Base-by-base conservation (phyloP, 2,888 invertebrate genomes). In the Euplexia lucipara region DNA sequence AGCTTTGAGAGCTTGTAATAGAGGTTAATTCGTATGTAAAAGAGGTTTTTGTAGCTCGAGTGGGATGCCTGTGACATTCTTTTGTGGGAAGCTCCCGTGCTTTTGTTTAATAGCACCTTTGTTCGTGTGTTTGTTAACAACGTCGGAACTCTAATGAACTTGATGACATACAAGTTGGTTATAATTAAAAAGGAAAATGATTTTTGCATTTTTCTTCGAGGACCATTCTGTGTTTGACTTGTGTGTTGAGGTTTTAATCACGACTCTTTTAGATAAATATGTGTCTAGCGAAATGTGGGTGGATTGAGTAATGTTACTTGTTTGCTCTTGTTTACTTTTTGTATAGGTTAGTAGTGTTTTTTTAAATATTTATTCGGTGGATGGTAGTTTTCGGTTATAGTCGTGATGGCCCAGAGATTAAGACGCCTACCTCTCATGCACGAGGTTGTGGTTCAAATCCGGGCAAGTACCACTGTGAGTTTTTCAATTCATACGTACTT, bases 151-250 rank as follows among this genome's bases (percentile, higher is more conserved):
- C 67, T 86, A 88, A 88, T 88, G 88, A 88, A 84, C 86, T 78
- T 77, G 63, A 79, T 78, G 84, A 81, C 81, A 80, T 81, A 81
- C 70, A 80, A 81, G 83, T 75, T 82, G 78, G 53, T 65, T 65
- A 58, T 90, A 89, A 89, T 91, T 90, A 90, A 89, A 89, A 89
- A 83, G n/a, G 80, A 72, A 79, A 83, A 83, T 83, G 49, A 70
- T 75, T 79, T 80, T 75, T 70, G 52, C 59, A 75, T 71, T 76
- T 53, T 66, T n/a, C 35, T 10, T 26, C 14, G 66, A 32, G 61
- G 34, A 39, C 51, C 6, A 51, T 53, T 61, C 56, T 77, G 66
- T 48, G 45, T 53, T 49, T 60, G 69, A 41, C 52, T 45, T 32
- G 32, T 51, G 35, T 61, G 52, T 47, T 67, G 49, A 49, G 42